Base-by-base conservation (phyloP, 2,797 vertebrate genomes). In the Mus spretus region DNA sequence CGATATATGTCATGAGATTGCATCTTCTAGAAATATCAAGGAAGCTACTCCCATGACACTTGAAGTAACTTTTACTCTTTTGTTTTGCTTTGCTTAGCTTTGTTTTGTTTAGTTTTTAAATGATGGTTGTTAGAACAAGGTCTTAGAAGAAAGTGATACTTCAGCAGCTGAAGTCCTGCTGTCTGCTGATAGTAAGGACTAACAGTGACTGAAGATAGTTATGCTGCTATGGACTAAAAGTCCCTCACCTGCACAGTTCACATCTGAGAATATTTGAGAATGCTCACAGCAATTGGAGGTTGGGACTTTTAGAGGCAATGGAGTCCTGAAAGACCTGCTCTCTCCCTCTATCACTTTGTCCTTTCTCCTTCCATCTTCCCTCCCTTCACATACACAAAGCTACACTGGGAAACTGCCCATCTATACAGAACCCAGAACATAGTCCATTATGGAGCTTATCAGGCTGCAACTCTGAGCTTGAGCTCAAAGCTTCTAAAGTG, bases 101-200 rank as follows among this genome's bases (percentile, higher is more conserved):
- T 20, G 75, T 1, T 57, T 20, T 57, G 19, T 8, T 59, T 59
- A 59, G 57, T 70, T n/a, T n/a, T 19, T 17, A n/a, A 84, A 81
- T 50, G 11, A 53, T 28, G 22, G 7, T 19, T 19, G 1, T n/a
- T n/a, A 9, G 59, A 63, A 61, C 1, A 5, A 4, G 11, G 13
- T 75, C 63, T 57, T 81, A 17, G 20, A 85, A 26, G 40, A 70
- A 92, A 89, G 10, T 1, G 1, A 12, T 63, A 50, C 0, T 6
- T 0, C 19, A 67, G 37, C 20, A 55, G 9, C 28, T 15, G 1
- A 24, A 31, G 3, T 47, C 13, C 2, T 22, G 6, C 8, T 7
- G 1, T 59, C 81, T 72, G 12, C 28, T 12, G 9, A 17, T 40
- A 53, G 9, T 53, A 59, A 37, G 37, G 31, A 67, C 22, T 11